A percentile compares a stretch with the other conserved stretches of the same genome.
Conservation (phyloP, 1,140 invertebrate species). For the Pachyrhynchus sulphureomaculatus region DNA sequence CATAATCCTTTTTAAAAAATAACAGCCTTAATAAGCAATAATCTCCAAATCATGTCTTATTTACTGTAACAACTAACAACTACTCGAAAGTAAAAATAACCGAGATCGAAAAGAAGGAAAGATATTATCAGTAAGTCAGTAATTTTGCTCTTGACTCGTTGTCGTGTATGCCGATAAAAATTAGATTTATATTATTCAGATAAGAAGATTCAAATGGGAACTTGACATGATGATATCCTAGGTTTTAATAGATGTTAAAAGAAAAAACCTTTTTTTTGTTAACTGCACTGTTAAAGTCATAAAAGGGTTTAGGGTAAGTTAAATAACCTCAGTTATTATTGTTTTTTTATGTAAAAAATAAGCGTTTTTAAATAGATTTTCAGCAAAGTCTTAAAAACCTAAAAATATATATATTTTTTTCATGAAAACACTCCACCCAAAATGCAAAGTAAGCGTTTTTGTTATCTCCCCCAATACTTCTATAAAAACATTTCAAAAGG, state of each 20-base stretch:
- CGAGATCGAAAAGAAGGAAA: not conserved
- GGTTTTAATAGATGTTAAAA: too few species aligned
- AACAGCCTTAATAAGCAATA: not conserved
- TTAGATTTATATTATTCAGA: not conserved
- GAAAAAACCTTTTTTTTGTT: too few species aligned
- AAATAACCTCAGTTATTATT: too few species aligned
- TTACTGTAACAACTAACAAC: too few species aligned
- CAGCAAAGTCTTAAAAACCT: too few species aligned
- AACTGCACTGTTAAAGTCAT: too few species aligned
- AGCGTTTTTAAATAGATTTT: too few species aligned
- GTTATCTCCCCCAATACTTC: not conserved
- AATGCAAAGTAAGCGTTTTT: not conserved
- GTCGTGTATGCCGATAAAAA: slow-evolving; percentile 8
- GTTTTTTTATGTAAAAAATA: too few species aligned
- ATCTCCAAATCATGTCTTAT: not conserved
- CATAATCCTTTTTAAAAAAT: too few species aligned
- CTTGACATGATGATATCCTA: not conserved
- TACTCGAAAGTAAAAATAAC: slow-evolving; percentile 9
- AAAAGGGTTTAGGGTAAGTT: too few species aligned
- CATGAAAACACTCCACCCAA: not conserved
- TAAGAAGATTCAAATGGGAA: not conserved
- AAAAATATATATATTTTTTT: too few species aligned
- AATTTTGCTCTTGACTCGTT: slow-evolving; percentile 12
- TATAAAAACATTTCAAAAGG: too few species aligned
- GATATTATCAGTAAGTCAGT: slow-evolving; percentile 1